Base-by-base conservation (phyloP, 2,888 invertebrate species). In the Nemapogon koenigi region DNA sequence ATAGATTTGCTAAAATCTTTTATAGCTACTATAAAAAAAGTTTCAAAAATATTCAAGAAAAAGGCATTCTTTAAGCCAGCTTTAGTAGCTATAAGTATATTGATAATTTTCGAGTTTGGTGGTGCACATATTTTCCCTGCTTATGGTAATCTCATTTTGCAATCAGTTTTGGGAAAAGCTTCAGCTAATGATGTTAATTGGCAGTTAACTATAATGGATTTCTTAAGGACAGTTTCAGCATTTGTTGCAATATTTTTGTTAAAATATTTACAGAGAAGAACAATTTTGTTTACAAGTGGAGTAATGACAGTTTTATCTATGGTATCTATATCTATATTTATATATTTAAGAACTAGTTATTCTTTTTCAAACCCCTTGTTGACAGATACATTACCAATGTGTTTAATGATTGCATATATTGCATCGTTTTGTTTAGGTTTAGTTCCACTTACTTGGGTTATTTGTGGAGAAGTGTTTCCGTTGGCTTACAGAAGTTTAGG, bases 141-240 rank as follows among this genome's bases (percentile, higher is more conserved):
- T 0, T 78, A 76, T 25, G 76, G 75, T 0, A 76, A 72, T 46
- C 54, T 59, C n/a, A 76, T 78, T 19, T 53, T 78, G 1, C 62
- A 65, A 52, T 60, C 66, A 2, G 67, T 76, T 19, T 52, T 78
- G 35, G 50, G 73, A 22, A 76, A 75, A 45, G 43, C 52, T 0
- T 50, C 62, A 1, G 52, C 63, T 0, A 62, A 60, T 25, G 67
- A 76, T 16, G 75, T 78, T 0, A 61, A 68, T 4, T 75, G 71
- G 59, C 86, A 86, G 42, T 87, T 87, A 36, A 76, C 88, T 13
- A 63, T 86, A 2, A 80, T 89, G 45, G 89, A 89, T 44, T 46
- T 81, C n/a, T 67, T 87, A 1, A 71, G 89, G 33, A 73, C 87
- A 1, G 39, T 84, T 1, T 83, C 84, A 49, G 85, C 87, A 0